Base-by-base conservation (phyloP, 2,888 invertebrate genomes). In the Labia minor region DNA sequence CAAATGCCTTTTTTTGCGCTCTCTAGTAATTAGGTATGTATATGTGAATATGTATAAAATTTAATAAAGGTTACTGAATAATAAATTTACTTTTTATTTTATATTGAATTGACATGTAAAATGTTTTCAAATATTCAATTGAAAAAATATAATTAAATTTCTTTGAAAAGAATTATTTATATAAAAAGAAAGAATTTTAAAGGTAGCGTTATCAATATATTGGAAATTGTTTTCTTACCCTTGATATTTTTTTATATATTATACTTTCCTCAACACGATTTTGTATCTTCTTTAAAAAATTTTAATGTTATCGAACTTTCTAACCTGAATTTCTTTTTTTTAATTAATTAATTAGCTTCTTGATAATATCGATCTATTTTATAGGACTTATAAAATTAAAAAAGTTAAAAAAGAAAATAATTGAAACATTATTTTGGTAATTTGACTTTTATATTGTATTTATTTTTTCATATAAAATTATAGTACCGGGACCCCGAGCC, bases 271-370 rank as follows among this genome's bases (percentile, higher is more conserved):
- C 49, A 4, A 49, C 14, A 4, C 49, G 14, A 49, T 49, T 14
- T 49, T 49, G 49, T 49, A 49, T 49, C 49, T 49, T 49, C 49
- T 8, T 49, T 49, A 49, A 49, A 49, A 49, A 49, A 14, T 49
- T 49, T 49, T 49, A 6, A 6, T 49, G 49, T 49, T 14, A 14
- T 49, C 49, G 49, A 49, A 14, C 49, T 49, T 49, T 49, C 49
- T 49, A 49, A 14, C 49, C 49, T 49, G 49, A 49, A 49, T 49
- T 49, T 49, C 3, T 49, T 49, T 14, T 49, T 49, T 8, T 49
- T 49, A 49, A 49, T 49, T 49, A 49, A 49, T 49, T 4, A 49
- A 49, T 49, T 49, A 49, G 49, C 49, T 49, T 49, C 49, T 49
- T 49, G 14, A 14, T 49, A 49, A 49, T 4, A 49, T 49, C 49